Base-by-base conservation (phyloP, 2,797 vertebrate genomes). In the Microhierax caerulescens region DNA sequence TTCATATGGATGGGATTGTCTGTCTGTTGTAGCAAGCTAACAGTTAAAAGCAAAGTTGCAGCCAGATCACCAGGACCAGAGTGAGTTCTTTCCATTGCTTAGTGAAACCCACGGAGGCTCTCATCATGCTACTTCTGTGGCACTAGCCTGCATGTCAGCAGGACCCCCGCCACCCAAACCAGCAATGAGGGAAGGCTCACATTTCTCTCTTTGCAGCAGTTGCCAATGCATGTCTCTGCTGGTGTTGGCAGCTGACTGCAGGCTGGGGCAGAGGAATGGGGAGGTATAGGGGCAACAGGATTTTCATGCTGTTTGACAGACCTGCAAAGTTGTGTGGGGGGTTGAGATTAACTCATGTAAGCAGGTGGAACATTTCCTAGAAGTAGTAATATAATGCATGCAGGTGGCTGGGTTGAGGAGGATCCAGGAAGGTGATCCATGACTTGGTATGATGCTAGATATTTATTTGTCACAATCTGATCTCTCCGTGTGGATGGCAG, bases 181-280 rank as follows among this genome's bases (percentile, higher is more conserved):
- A 88, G 54, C 59, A 9, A 10, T 81, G 65, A 78, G 34, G 79
- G 72, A 53, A 78, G 24, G 82, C 64, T 97, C 93, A 56, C 47
- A 30, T 95, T 95, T 93, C 93, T 86, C 32, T 54, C 54, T 78
- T 54, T 86, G 67, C 73, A 94, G 51, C 57, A 82, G 43, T 81
- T 93, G 73, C 63, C 90, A 94, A 1, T 1, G 0, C 13, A 1
- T 27, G 16, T 79, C 90, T 88, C 84, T 82, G 90, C 90, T 92
- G 69, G 39, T 93, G 48, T 67, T 96, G 90, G 96, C 74, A 93
- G 75, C 84, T 95, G 86, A 64, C 74, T 85, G 80, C 54, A 76
- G 67, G 28, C 80, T 76, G 23, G 51, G 74, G 51, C 92, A 92
- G 61, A 75, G 43, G 19, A 14, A 47, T 51, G 57, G 23, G 39